Evolutionary conservation across 2,113 vertebrate species (phyloP).

Genomic region (Ariopsis seemanni): DNA sequence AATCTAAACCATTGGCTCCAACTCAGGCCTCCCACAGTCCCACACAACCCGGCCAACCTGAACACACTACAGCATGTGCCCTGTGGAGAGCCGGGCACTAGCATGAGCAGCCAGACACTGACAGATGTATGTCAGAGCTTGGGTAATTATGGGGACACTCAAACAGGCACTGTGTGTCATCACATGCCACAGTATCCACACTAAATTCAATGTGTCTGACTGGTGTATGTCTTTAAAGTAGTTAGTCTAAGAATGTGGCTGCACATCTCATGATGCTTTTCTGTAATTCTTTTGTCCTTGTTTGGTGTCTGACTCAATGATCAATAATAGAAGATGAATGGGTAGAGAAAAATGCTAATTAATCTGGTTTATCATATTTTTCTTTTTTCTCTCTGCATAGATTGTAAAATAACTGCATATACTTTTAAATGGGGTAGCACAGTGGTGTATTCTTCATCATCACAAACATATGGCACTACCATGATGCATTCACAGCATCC

Average conservation of each 20-base stretch:
- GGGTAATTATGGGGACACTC: conserved; percentile 68
- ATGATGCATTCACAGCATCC: background rate
- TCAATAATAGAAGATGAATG: background rate
- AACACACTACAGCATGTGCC: conserved; percentile 58
- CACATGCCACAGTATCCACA: conserved; percentile 65
- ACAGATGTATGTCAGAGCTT: conserved; percentile 73
- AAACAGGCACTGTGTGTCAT: conserved; percentile 69
- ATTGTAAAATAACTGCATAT: too few species aligned
- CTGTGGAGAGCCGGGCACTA: conserved; percentile 62
- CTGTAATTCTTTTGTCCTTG: conserved; percentile 35
- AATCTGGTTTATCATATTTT: background rate
- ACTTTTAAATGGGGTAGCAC: background rate
- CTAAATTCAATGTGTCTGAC: conserved; percentile 57
- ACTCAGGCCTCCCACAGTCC: conserved; percentile 69
- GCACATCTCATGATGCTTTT: conserved; percentile 30
- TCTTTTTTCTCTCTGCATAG: too few species aligned
- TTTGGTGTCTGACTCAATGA: conserved; percentile 9
- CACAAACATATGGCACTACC: background rate
- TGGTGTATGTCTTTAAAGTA: conserved; percentile 46
- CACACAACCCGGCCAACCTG: conserved; percentile 63
- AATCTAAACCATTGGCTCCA: conserved; percentile 78
- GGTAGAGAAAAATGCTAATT: conserved; percentile 8
- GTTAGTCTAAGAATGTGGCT: conserved; percentile 44
- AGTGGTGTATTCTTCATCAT: too few species aligned
- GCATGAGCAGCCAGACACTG: conserved; percentile 70